Conservation (phyloP, 2,113 vertebrate species). For the Chionis minor region DNA sequence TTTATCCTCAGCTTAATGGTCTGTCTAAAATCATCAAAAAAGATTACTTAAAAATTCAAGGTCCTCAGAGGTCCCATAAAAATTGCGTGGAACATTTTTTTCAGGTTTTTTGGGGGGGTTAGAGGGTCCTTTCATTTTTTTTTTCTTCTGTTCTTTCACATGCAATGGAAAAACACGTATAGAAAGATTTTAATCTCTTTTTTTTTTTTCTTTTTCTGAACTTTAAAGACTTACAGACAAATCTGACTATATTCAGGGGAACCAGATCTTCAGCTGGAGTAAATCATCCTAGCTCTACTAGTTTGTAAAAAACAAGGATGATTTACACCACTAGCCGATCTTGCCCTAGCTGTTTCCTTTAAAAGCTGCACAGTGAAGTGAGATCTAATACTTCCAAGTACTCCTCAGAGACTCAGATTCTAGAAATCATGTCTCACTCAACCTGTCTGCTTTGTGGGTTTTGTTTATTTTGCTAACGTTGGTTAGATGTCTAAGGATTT, state of each 20-base stretch:
- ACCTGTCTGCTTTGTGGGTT: slow-evolving; percentile 1
- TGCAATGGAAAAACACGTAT: not conserved
- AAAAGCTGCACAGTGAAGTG: slow-evolving; percentile 9
- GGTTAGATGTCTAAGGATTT: slow-evolving; percentile 16
- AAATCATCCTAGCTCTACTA: not conserved
- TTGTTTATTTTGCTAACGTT: slow-evolving; percentile 20
- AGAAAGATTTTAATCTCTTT: not conserved
- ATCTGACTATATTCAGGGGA: not conserved
- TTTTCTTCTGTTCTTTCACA: not conserved
- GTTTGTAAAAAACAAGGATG: not conserved
- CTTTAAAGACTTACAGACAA: not conserved
- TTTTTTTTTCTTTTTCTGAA: not conserved
- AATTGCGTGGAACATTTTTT: slow-evolving; percentile 43
- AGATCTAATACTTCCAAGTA: slow-evolving; percentile 35
- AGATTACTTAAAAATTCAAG: slow-evolving; percentile 78
- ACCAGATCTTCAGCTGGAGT: not conserved
- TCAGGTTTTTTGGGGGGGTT: not conserved
- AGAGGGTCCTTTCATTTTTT: not conserved
- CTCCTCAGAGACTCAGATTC: not conserved
- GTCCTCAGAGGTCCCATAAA: slow-evolving; percentile 75
- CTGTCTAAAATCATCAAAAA: slow-evolving; percentile 80
- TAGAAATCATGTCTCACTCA: slow-evolving; percentile 34
- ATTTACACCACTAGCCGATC: not conserved
- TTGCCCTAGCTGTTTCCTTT: not conserved
- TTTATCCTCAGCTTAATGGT: slow-evolving; percentile 80